Base-by-base conservation (phyloP, 2,113 vertebrate species). In the Myxocyprinus asiaticus region DNA sequence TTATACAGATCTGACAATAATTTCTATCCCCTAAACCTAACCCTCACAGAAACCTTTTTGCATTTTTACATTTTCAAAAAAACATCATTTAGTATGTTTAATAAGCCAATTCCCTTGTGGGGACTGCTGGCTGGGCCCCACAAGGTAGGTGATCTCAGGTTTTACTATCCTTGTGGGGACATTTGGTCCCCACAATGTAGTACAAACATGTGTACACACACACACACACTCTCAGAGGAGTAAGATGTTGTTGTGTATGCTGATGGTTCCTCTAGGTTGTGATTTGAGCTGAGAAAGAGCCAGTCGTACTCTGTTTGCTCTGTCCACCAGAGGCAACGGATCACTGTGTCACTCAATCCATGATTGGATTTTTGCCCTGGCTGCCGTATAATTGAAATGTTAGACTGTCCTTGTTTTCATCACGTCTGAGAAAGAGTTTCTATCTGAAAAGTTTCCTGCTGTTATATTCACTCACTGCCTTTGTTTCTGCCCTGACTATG, bases 311-410 rank as follows among this genome's bases (percentile, higher is more conserved):
- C 12, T 9, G 43, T 55, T 69, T 55, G 22, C 51, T 56, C 17
- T 71, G 68, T 71, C 51, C 68, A 69, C 48, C 67, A 15, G 48
- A 14, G 67, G 67, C 48, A 6, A 69, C 10, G 8, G 68, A 71
- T 22, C 33, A 43, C 6, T 5, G 7, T 59, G 69, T 72, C 69
- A 59, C 50, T 70, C 50, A 55, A 0, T 45, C 42, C 5, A 14
- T 59, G 70, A 72, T 72, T 72, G 55, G 55, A 47, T 59, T 59
- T 47, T 59, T 59, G n/a, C n/a, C 3, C 33, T 59, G 5, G 42
- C 69, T 45, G 15, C 15, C 42, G n/a, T 59, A 17, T 59, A 43
- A 73, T 73, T 73, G 43, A 61, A 73, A 12, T 3, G 43, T 61
- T 47, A 3, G 4, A 0, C 42, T 47, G 9, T 10, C 9, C 9